phyloP scores from a whole-genome alignment of 2,888 invertebrate species.

The Ophion slaviceki region DNA sequence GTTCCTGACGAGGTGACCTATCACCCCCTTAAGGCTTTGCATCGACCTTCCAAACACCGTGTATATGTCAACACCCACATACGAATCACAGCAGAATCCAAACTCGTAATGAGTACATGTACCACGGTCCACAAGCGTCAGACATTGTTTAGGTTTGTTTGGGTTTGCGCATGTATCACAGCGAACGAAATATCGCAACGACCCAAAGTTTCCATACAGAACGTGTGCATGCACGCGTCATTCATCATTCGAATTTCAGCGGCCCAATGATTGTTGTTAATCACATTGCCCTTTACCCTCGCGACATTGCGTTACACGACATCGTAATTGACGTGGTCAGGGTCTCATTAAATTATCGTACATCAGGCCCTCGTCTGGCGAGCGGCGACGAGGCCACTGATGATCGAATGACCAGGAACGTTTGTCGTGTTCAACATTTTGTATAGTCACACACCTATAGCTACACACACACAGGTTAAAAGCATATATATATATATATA shows the following conservation, averaged over 20 bases:
- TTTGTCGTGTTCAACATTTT: slow-evolving; percentile 57
- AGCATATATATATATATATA: background rate
- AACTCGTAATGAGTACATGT: no score
- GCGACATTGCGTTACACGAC: slow-evolving; percentile 6
- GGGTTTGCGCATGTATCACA: background rate
- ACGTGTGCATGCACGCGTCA: background rate
- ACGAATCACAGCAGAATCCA: no score
- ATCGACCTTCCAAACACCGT: no score
- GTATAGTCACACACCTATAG: slow-evolving; percentile 9
- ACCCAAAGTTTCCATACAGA: background rate
- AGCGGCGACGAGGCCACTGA: slow-evolving; percentile 31
- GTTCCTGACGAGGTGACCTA: no score
- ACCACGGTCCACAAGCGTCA: background rate
- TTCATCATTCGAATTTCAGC: slow-evolving; percentile 3
- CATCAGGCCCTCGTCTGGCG: slow-evolving; percentile 34
- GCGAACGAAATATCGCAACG: background rate
- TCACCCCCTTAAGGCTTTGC: no score
- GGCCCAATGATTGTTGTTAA: slow-evolving; percentile 48
- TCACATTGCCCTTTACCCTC: background rate
- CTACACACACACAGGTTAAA: background rate
- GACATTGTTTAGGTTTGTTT: background rate
- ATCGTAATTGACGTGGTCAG: slow-evolving; percentile 57
- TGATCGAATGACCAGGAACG: slow-evolving; percentile 56
- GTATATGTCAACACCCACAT: no score
- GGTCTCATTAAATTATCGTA: slow-evolving; percentile 62